These are phyloP conservation scores for Phyllostomus discolor DNA, from an alignment of 2,113 vertebrate species.

Conservation along the genomic window DNA sequence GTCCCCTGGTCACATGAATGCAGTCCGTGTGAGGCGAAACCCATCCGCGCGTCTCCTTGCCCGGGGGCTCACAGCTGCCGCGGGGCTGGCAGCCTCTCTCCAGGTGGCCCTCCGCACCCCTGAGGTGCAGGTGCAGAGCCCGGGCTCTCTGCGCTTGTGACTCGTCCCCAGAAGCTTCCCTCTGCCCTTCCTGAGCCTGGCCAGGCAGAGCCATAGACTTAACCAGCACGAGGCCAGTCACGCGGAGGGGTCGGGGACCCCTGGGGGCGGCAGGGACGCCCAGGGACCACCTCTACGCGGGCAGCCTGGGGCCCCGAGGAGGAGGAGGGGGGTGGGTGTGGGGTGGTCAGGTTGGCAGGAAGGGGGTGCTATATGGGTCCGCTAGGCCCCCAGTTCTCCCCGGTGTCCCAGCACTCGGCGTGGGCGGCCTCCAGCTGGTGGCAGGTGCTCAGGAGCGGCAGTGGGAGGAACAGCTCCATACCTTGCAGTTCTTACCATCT, in stretches of 20 bases:
- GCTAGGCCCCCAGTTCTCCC: neutral
- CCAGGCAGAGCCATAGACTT: neutral
- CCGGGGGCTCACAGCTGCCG: neutral
- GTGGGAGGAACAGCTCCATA: rapidly evolving
- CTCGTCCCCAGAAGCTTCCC: neutral
- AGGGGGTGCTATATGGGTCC: rapidly evolving
- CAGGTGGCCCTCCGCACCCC: neutral
- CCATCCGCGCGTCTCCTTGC: neutral
- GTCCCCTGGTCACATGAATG: neutral
- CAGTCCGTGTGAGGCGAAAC: too few relatives aligned
- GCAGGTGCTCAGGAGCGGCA: rapidly evolving
- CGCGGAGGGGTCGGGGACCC: rapidly evolving
- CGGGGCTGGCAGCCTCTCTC: neutral
- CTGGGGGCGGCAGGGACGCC: neutral
- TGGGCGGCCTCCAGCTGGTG: rapidly evolving
- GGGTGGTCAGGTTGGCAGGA: neutral
- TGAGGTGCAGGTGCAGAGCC: rapidly evolving
- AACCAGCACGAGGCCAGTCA: neutral
- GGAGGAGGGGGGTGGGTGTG: rapidly evolving
- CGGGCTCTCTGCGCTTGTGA: rapidly evolving
- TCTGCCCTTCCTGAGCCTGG: neutral
- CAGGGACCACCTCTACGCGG: neutral
- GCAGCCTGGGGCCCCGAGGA: rapidly evolving
- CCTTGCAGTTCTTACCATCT: rapidly evolving
- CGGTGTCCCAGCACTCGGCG: neutral